phyloP scores from a whole-genome alignment of 2,113 vertebrate species.

The Petrocephalus microphthalmus region DNA sequence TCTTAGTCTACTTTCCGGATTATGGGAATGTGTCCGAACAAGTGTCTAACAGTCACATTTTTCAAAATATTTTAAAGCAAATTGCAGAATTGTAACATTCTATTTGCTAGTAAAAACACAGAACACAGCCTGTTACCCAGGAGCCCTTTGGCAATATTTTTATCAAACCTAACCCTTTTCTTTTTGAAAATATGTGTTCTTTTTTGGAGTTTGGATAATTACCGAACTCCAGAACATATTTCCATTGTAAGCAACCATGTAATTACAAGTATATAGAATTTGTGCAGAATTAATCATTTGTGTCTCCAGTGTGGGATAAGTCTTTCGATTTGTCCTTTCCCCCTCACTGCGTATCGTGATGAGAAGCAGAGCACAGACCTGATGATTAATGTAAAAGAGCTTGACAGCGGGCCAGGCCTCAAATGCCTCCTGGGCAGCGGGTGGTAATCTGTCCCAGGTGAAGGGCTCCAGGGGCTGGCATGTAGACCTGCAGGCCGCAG shows the following conservation, averaged over 20 bases:
- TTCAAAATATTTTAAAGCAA: background rate
- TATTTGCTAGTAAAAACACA: background rate
- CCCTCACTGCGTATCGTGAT: constrained; percentile 26
- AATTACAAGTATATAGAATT: background rate
- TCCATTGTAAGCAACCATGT: background rate
- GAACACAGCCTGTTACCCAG: background rate
- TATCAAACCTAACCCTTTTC: background rate
- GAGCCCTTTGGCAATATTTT: background rate
- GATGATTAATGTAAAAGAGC: constrained; percentile 59
- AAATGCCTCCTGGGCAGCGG: constrained; percentile 53
- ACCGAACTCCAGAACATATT: background rate
- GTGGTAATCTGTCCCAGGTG: constrained; percentile 62
- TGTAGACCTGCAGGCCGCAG: constrained; percentile 61
- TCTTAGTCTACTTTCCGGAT: background rate
- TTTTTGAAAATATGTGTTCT: background rate
- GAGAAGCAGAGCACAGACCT: constrained; percentile 28
- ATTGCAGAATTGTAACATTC: background rate
- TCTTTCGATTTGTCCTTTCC: constrained; percentile 15
- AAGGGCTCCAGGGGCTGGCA: constrained; percentile 53
- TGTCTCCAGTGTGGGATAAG: background rate
- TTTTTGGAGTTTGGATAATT: background rate
- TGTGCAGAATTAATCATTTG: background rate
- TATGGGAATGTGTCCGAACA: background rate
- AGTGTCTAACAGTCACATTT: background rate
- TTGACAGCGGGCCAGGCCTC: constrained; percentile 54